Base-by-base conservation (phyloP, 2,797 vertebrate species). In the Gymnopithys bicolor region DNA sequence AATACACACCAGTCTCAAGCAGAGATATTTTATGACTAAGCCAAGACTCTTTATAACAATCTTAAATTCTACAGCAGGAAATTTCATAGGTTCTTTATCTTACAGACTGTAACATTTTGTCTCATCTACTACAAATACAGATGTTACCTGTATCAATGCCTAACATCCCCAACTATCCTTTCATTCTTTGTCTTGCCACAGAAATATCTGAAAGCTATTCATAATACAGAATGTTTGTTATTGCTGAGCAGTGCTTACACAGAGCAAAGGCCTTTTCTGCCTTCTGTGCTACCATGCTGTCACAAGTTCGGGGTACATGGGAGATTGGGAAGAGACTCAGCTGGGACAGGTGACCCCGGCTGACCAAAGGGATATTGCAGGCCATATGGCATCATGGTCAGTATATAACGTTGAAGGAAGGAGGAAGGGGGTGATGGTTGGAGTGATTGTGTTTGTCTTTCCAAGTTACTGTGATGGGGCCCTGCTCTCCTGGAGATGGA, bases 41-140 rank as follows among this genome's bases (percentile, higher is more conserved):
- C 10, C 7, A 4, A 77, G n/a, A 53, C 33, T 87, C 76, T 89
- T 78, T 81, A 58, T 55, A 90, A 62, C 62, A 25, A 49, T 19
- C 49, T 55, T 91, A 92, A 92, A 94, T 79, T 49, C 49, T 60
- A 56, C 52, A 74, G 52, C 56, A 77, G 53, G 45, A 80, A 55
- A 83, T 74, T 45, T 77, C 75, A 68, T 32, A 58, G 32, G 21
- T 82, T 87, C 25, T 83, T 89, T 82, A 76, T 51, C 45, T 87
- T 73, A 67, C 24, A 48, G 8, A 33, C 12, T 45, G 12, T 13
- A 87, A 53, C 25, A 37, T 9, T 55, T 41, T 83, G 71, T 43
- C 37, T 78, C 43, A 68, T 28, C 43, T 76, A 41, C 33, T 35
- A 64, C 30, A 92, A 89, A 75, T 22, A 85, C 39, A 89, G 39